Conservation (phyloP, 2,888 invertebrate species). For the Cerceris ruficornis region DNA sequence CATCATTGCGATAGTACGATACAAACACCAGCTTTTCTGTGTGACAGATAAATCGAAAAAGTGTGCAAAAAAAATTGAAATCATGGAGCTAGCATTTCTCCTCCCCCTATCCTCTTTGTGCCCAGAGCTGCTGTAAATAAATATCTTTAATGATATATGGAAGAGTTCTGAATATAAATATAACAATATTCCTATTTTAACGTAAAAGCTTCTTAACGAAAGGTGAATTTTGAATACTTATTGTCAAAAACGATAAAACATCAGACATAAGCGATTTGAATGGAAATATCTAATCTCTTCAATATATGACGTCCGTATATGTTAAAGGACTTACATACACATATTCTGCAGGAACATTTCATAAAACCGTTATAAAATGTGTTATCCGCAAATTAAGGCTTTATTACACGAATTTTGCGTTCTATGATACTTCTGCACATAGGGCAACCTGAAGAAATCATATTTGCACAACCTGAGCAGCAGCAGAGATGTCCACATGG, state of each 20-base stretch:
- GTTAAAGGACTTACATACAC: not conserved
- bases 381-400: constrained; percentile 80
- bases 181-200: not conserved
- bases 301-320: not conserved
- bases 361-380: constrained; percentile 7
- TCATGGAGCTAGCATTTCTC: no score
- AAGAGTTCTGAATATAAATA: not conserved
- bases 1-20: no score
- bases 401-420: constrained; percentile 86
- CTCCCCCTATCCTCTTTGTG: no score
- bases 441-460: constrained; percentile 87
- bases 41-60: no score
- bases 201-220: constrained; percentile 16
- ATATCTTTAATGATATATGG: no score
- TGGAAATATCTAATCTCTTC: not conserved
- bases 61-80: no score
- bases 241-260: constrained; percentile 6
- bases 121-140: no score
- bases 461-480: constrained; percentile 87
- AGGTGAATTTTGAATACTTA: not conserved
- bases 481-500: constrained; percentile 95
- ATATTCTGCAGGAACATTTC: not conserved
- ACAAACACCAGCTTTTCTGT: no score
- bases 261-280: constrained; percentile 16
- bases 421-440: constrained; percentile 89